A percentile compares a stretch with the other conserved stretches of the same genome.
Conservation (phyloP, 2,888 invertebrate genomes). For the Phengaris alcon region DNA sequence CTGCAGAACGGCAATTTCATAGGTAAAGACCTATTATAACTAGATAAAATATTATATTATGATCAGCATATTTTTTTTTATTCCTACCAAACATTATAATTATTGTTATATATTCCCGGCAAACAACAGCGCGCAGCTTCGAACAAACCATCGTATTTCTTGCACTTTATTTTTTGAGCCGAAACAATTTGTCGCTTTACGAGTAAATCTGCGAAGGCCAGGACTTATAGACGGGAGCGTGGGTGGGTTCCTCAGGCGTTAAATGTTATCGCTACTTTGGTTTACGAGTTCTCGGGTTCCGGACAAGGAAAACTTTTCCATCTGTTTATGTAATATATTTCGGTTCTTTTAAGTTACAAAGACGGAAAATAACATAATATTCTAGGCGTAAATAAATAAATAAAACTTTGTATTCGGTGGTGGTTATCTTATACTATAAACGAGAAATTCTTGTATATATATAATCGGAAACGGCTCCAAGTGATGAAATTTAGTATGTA, state of each 20-base stretch:
- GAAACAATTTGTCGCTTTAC: slow-evolving; percentile 10
- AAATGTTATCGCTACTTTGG: slow-evolving; percentile 17
- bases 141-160: neutral
- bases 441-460: too few relatives aligned
- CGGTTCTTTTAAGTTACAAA: slow-evolving; percentile 1
- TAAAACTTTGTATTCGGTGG: neutral
- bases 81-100: too few relatives aligned
- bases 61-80: too few relatives aligned
- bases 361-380: neutral
- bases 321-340: slow-evolving; percentile 10
- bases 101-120: too few relatives aligned
- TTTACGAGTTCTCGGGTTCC: slow-evolving; percentile 12
- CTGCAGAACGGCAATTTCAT: too few relatives aligned
- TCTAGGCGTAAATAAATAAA: neutral
- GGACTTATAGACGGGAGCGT: neutral
- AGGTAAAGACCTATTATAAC: too few relatives aligned
- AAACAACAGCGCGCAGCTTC: too few relatives aligned
- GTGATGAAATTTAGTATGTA: too few relatives aligned
- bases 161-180: slow-evolving; percentile 2
- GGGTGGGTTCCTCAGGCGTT: slow-evolving; percentile 9
- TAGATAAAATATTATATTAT: too few relatives aligned
- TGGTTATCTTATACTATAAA: too few relatives aligned
- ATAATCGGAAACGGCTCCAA: too few relatives aligned
- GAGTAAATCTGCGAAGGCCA: slow-evolving; percentile 14
- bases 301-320: slow-evolving; percentile 14